phyloP scores from a whole-genome alignment of 2,797 vertebrate genomes.

The Clarias platycephalus region DNA sequence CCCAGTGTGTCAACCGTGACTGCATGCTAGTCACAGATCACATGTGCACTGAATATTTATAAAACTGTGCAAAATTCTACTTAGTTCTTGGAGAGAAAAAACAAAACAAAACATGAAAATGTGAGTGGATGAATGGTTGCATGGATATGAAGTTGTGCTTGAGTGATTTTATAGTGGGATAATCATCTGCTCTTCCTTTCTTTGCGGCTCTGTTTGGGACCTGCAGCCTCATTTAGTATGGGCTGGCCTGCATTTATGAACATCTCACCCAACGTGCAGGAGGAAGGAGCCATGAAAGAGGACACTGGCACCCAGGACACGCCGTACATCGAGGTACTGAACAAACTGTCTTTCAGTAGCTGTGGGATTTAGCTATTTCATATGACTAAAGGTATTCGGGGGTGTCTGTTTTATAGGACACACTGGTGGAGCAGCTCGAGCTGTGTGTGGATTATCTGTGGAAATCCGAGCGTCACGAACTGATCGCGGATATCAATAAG shows the following conservation, averaged over 20 bases:
- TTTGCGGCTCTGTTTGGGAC: slow-evolving; percentile 19
- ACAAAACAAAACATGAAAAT: background rate
- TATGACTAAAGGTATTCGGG: background rate
- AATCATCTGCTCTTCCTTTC: background rate
- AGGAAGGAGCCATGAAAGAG: slow-evolving; percentile 98
- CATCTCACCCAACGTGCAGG: slow-evolving; percentile 95
- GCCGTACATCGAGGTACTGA: slow-evolving; percentile 90
- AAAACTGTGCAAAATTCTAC: background rate
- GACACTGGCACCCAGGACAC: slow-evolving; percentile 96
- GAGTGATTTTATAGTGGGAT: background rate
- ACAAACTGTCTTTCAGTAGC: background rate
- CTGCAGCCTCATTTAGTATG: slow-evolving; percentile 91
- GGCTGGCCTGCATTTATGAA: slow-evolving; percentile 96
- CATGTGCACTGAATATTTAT: background rate
- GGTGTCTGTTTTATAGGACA: slow-evolving; percentile 73
- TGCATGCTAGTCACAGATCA: slow-evolving; percentile 10
- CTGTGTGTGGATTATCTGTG: slow-evolving; percentile 94
- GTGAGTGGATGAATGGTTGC: background rate
- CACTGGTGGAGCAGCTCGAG: slow-evolving; percentile 93
- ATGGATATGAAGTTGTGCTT: background rate
- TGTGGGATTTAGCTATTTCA: background rate
- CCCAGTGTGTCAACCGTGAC: background rate
- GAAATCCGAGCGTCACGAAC: slow-evolving; percentile 95
- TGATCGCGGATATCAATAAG: slow-evolving; percentile 97
- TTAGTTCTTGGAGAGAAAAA: no score